These are phyloP conservation scores for Ariopsis seemanni DNA, from an alignment of 2,113 vertebrate species.

Conservation along the genomic window DNA sequence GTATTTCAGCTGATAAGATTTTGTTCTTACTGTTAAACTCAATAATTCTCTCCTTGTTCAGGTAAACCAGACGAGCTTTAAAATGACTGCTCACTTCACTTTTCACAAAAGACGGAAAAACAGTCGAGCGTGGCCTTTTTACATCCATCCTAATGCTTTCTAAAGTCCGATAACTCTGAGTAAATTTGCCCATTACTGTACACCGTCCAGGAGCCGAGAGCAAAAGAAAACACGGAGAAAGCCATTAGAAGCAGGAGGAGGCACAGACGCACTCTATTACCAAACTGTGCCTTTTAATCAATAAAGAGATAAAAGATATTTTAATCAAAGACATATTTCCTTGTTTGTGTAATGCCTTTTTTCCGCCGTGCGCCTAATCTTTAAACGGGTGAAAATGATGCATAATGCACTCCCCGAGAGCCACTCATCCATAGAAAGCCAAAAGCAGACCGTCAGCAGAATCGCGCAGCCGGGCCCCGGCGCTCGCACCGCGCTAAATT, in stretches of 20 bases:
- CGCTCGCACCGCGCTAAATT: constrained; percentile 85
- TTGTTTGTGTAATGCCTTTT: constrained; percentile 65
- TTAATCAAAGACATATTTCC: constrained; percentile 77
- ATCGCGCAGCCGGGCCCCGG: constrained; percentile 71
- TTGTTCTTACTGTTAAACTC: background rate
- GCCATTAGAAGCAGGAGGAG: constrained; percentile 52
- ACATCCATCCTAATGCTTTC: background rate
- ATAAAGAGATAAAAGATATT: constrained; percentile 80
- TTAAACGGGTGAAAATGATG: constrained; percentile 71
- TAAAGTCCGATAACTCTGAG: constrained; percentile 4
- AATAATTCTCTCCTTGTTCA: background rate
- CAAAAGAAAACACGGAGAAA: constrained; percentile 37
- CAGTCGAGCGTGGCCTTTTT: background rate
- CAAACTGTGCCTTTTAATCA: constrained; percentile 79
- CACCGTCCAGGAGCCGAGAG: background rate
- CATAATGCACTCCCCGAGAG: constrained; percentile 66
- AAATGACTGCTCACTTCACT: background rate
- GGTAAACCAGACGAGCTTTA: background rate
- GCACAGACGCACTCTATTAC: constrained; percentile 68
- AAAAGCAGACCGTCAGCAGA: constrained; percentile 81
- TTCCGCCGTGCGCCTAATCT: constrained; percentile 66
- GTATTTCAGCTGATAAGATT: background rate
- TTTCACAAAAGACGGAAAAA: background rate
- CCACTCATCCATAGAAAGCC: constrained; percentile 70
- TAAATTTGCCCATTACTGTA: constrained; percentile 15